phyloP scores from a whole-genome alignment of 2,113 vertebrate species.

The Tachysurus vachellii region DNA sequence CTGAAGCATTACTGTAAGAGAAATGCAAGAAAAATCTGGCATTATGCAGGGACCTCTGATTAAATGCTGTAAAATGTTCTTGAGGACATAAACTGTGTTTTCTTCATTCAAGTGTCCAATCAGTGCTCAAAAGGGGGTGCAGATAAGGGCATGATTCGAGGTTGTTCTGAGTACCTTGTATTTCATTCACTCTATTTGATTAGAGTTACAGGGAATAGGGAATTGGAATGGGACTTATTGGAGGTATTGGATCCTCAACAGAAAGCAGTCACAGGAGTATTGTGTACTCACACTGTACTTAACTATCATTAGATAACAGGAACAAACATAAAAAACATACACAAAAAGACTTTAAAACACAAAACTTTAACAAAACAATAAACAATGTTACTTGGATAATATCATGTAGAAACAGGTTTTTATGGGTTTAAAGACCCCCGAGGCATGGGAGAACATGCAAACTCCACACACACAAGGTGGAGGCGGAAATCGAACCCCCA shows the following conservation, averaged over 20 bases:
- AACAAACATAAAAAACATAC: neutral
- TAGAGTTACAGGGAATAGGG: neutral
- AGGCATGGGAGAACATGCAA: too few species aligned
- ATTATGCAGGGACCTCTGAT: neutral
- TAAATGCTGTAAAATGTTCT: neutral
- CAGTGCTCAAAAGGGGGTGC: neutral
- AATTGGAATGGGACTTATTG: neutral
- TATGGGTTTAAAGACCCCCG: neutral
- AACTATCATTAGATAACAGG: neutral
- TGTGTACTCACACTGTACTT: too few species aligned
- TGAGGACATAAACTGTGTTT: neutral
- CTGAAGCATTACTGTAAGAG: slow-evolving; percentile 61
- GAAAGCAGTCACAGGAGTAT: too few species aligned
- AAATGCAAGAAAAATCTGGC: neutral
- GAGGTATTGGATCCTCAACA: neutral
- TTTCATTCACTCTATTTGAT: neutral
- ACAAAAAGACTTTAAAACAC: neutral
- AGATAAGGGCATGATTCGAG: neutral
- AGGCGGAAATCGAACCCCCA: too few species aligned
- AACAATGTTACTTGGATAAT: neutral
- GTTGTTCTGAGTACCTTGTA: neutral
- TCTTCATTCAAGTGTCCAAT: neutral
- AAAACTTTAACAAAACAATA: neutral
- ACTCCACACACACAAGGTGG: too few species aligned
- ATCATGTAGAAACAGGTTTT: neutral